Evolutionary conservation across 2,113 vertebrate species (phyloP).

Genomic region (Trogon melanurus): DNA sequence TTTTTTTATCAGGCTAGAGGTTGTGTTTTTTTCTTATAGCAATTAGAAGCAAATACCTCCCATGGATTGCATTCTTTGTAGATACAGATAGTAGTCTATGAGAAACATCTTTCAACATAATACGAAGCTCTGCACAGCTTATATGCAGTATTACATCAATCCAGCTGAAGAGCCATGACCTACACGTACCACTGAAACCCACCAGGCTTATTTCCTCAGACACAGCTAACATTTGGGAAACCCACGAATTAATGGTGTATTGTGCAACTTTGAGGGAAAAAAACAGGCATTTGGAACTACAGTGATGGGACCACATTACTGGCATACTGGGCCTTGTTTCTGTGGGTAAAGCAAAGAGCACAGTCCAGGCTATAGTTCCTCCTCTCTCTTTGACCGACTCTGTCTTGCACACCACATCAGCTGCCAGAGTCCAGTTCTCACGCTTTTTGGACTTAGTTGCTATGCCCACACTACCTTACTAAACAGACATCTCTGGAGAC

Average conservation of each 20-base stretch:
- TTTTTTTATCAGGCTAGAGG: neutral
- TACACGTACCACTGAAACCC: neutral
- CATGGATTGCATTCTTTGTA: neutral
- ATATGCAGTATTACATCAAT: neutral
- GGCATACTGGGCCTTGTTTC: neutral
- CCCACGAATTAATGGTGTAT: no score
- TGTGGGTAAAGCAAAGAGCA: neutral
- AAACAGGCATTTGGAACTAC: neutral
- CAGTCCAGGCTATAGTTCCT: neutral
- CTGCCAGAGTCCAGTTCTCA: neutral
- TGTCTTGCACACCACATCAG: neutral
- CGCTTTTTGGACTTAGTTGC: neutral
- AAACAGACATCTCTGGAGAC: neutral
- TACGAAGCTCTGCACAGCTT: neutral
- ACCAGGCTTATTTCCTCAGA: neutral
- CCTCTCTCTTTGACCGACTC: neutral
- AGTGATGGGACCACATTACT: neutral
- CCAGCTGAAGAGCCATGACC: neutral
- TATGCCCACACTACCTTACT: neutral
- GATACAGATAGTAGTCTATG: neutral
- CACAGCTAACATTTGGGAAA: neutral
- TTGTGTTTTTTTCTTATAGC: neutral
- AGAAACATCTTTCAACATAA: neutral
- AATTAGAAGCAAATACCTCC: neutral
- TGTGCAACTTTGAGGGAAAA: neutral